phyloP scores from a whole-genome alignment of 1,140 invertebrate species.

The Aphelenchoides avenae region DNA sequence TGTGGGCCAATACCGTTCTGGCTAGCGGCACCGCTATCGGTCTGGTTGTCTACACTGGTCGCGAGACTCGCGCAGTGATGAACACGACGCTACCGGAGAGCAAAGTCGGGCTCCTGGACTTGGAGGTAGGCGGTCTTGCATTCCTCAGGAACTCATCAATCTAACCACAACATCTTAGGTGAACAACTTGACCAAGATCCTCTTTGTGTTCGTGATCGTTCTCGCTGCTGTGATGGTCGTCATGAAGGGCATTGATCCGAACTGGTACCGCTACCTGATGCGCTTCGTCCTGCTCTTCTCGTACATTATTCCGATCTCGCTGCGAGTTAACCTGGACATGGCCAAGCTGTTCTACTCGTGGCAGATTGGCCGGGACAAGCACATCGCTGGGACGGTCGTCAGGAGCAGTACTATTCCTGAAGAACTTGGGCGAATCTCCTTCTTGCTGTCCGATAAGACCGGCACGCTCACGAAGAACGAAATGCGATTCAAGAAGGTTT shows the following conservation, averaged over 20 bases:
- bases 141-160: not conserved
- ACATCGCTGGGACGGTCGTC: conserved; percentile 89
- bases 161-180: conserved; percentile 20
- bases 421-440: conserved; percentile 90
- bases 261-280: conserved; percentile 92
- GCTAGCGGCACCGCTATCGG: conserved; percentile 89
- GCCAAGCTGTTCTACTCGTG: conserved; percentile 95
- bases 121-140: conserved; percentile 65
- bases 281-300: conserved; percentile 94
- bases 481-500: conserved; percentile 69
- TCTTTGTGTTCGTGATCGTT: conserved; percentile 85
- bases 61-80: conserved; percentile 90
- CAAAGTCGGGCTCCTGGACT: conserved; percentile 87
- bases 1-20: conserved; percentile 97
- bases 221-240: conserved; percentile 86
- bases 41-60: conserved; percentile 91
- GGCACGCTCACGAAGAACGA: conserved; percentile 97
- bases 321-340: conserved; percentile 96
- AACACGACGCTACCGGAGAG: conserved; percentile 91
- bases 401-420: conserved; percentile 97
- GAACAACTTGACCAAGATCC: conserved; percentile 65
- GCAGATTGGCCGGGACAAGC: conserved; percentile 86
- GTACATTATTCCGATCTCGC: conserved; percentile 96
- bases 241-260: conserved; percentile 48
- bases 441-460: conserved; percentile 93